Evolutionary conservation across 2,888 invertebrate species (phyloP), one percentile per base, ranked within the genome.

Genomic region (Zhengitettix transpicula): DNA sequence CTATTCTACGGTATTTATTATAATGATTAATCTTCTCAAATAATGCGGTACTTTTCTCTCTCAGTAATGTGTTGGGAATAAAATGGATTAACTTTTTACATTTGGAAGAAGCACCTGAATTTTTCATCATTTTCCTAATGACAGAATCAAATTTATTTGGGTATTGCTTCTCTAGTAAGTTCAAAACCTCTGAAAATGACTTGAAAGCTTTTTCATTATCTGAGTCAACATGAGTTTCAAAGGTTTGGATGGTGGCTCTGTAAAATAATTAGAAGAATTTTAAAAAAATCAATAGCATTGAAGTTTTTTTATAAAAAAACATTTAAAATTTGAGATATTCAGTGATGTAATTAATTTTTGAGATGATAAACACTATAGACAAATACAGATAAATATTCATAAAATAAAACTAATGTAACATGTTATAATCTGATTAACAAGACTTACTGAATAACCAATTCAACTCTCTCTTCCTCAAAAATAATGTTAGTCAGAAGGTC

Each of bases 11-110:
- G 55, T 79, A 73, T 0, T 83, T 71, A 66, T 81, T 83, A 0
- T 82, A 75, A 71, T 93, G 88, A 67, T 88, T 85, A 0, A 92
- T 72, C 65, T 84, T 83, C 68, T 86, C 81, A 66, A 85, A 82
- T 0, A 86, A 74, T 58, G 79, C 76, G 47, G 74, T 75, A 0
- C 44, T 56, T 52, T 12, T 15, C 14, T 17, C 28, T 10, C 44
- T 41, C 7, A 42, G 16, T 17, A 42, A 17, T 16, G n/a, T 28
- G 16, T 55, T 17, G 10, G 54, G 55, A 9, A 58, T 55, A 42
- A 54, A 40, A 14, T 58, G 41, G 9, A 58, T 40, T 17, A 42
- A 40, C 9, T 28, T 44, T 55, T 28, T 58, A 14, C 14, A 40
- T 40, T 58, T 42, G 9, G 17, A 44, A n/a, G n/a, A 15, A 16